These are phyloP conservation scores for Chelonia mydas DNA, from an alignment of 2,797 vertebrate genomes.

Conservation along the genomic window DNA sequence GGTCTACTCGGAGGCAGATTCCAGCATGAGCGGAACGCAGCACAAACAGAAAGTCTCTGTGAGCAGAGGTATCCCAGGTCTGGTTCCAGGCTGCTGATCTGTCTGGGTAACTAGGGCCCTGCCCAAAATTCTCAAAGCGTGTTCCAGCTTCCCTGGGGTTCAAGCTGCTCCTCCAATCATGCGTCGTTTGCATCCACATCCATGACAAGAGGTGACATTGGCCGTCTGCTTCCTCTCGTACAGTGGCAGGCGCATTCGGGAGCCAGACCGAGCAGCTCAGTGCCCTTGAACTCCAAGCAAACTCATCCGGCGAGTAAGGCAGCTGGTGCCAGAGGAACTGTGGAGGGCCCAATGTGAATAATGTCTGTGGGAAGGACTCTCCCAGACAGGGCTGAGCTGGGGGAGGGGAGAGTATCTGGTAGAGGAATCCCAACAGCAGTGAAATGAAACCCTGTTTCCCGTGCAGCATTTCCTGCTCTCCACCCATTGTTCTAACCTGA, in stretches of 20 bases:
- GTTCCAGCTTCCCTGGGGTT: background rate
- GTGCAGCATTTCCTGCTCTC: slow-evolving; percentile 77
- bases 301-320: background rate
- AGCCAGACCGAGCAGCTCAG: accelerated
- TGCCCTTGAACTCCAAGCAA: background rate
- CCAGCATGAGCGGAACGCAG: too few species aligned
- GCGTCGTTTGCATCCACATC: background rate
- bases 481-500: slow-evolving; percentile 78
- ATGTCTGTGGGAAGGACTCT: slow-evolving; percentile 58
- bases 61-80: background rate
- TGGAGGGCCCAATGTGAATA: background rate
- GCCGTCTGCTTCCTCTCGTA: background rate
- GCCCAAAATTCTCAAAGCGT: background rate
- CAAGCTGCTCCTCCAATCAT: background rate
- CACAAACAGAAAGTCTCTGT: background rate
- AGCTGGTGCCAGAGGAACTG: background rate
- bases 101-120: background rate
- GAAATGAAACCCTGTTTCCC: slow-evolving; percentile 79
- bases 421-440: slow-evolving; percentile 52
- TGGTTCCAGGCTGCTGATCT: background rate
- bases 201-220: background rate
- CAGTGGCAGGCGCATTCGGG: background rate
- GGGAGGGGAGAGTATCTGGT: slow-evolving; percentile 67
- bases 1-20: background rate
- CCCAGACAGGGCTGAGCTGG: background rate